Evolutionary conservation across 37 sponge, comb jelly and placozoan genomes (phyloP), one percentile per base, ranked within the genome.

Genomic region (Diacarnus erythraeanus): DNA sequence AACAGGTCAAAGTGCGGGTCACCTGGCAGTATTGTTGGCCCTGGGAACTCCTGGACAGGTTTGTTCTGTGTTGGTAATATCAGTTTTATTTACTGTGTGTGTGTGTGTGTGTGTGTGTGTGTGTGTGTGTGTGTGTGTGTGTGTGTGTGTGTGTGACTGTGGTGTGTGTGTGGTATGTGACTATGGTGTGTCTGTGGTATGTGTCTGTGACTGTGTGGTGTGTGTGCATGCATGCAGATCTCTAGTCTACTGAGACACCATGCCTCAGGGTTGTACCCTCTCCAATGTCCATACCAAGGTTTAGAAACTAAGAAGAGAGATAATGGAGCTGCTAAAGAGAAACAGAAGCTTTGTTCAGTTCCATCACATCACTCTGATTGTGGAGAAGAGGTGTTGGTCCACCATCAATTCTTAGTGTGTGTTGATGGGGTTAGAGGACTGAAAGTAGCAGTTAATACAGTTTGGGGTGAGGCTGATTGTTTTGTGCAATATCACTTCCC

Each of bases 391-490:
- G 3, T 25, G 33, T 6, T 65, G 66, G 34, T 65, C 33, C 33
- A 65, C 0, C 90, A 89, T 74, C 57, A 67, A 61, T 84, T 92
- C 76, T 77, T 61, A 51, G 59, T 92, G 71, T 47, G 59, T 17
- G 72, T 90, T 41, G 79, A 75, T 18, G 76, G 77, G 40, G 81
- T 90, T 23, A 51, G 81, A 2, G 78, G 67, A 1, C 54, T 86
- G 22, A 36, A 75, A 21, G 77, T 42, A 8, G 69, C 79, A 47
- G 71, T 17, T 39, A 80, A 71, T 59, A 74, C 81, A 2, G 82
- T 94, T 3, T 94, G 93, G 93, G 95, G 95, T 10, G 95, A 88
- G 63, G 80, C 95, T 0, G 95, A 94, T 89, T 94, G 95, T 64
- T 94, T 67, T 40, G 83, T 94, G 2, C 93, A 91, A 68, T 94